Evolutionary conservation across 1,140 invertebrate species (phyloP).

Genomic region (Drosophila kohkoa): DNA sequence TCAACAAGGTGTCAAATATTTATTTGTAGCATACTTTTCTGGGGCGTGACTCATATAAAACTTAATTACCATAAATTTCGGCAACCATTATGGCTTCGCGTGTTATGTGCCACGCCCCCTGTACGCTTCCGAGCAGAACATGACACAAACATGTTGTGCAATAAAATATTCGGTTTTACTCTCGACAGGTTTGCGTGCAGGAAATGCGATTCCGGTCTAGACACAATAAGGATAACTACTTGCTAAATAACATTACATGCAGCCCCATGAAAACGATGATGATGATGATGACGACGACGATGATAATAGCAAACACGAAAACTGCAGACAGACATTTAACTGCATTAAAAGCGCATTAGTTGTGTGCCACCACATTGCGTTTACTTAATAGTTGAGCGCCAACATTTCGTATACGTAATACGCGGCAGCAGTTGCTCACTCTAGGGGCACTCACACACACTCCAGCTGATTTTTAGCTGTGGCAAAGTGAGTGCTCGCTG

Average conservation of each 20-base stretch:
- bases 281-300: not conserved
- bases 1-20: conserved; percentile 32
- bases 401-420: conserved; percentile 36
- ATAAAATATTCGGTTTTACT: conserved; percentile 56
- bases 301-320: conserved; percentile 10
- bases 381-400: not conserved
- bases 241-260: conserved; percentile 48
- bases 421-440: not conserved
- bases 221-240: conserved; percentile 50
- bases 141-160: conserved; percentile 53
- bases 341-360: conserved; percentile 45
- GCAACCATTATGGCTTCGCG: conserved; percentile 24
- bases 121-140: not conserved
- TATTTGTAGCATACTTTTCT: conserved; percentile 38
- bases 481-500: conserved; percentile 37
- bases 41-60: conserved; percentile 41
- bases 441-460: conserved; percentile 17
- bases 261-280: not conserved
- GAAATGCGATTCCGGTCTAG: conserved; percentile 74
- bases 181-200: conserved; percentile 58
- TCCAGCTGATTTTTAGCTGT: conserved; percentile 26
- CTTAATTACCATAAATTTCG: conserved; percentile 43
- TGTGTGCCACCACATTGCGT: not conserved
- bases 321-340: conserved; percentile 33
- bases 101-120: not conserved